These are phyloP conservation scores for Bombylius major DNA, from an alignment of 2,888 invertebrate genomes.

Conservation along the genomic window DNA sequence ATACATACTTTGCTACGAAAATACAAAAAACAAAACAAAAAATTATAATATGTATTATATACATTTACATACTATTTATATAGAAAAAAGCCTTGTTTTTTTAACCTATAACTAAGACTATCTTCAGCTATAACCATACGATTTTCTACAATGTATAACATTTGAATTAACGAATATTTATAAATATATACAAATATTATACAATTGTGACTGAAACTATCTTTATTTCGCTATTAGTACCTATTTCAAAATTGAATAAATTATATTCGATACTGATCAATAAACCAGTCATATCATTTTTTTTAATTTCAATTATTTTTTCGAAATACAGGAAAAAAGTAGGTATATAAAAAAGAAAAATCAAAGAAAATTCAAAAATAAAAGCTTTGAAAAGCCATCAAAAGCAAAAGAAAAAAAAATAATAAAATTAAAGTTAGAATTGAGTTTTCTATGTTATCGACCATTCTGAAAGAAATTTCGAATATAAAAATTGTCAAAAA, in stretches of 20 bases:
- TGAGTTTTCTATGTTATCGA: background rate
- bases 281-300: constrained; percentile 31
- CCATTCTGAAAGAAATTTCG: constrained; percentile 6
- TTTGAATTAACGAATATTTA: too few relatives aligned
- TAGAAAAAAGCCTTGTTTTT: too few relatives aligned
- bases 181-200: too few relatives aligned
- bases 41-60: too few relatives aligned
- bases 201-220: too few relatives aligned
- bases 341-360: background rate
- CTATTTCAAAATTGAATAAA: background rate
- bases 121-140: too few relatives aligned
- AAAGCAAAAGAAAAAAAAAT: background rate
- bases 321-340: background rate
- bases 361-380: constrained; percentile 1
- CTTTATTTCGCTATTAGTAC: too few relatives aligned
- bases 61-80: too few relatives aligned
- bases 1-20: too few relatives aligned
- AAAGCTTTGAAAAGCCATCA: background rate
- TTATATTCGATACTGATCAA: constrained; percentile 39
- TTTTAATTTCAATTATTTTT: background rate
- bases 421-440: background rate
- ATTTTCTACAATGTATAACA: too few relatives aligned
- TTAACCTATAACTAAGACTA: too few relatives aligned
- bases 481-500: background rate
- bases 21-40: too few relatives aligned